These are phyloP conservation scores for Agrotis ipsilon DNA, from an alignment of 2,888 invertebrate species.

Conservation along the genomic window DNA sequence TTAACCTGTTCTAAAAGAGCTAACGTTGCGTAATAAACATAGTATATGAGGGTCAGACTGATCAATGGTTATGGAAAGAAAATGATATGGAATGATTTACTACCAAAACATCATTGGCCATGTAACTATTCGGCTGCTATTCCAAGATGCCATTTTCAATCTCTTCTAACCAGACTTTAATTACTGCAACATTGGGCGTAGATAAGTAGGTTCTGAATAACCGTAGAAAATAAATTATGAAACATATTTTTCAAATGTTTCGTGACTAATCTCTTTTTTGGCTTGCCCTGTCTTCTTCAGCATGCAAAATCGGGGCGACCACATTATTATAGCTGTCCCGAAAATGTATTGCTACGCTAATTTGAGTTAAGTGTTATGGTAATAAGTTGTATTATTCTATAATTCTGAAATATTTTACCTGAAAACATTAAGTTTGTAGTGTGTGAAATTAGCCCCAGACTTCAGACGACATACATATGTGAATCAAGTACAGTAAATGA, in stretches of 20 bases:
- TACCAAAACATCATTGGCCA: constrained; percentile 59
- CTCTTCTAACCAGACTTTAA: neutral
- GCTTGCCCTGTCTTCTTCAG: constrained; percentile 63
- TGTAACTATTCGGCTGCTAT: constrained; percentile 57
- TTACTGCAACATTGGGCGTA: constrained; percentile 12
- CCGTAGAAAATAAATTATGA: constrained; percentile 36
- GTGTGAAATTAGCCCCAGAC: constrained; percentile 70
- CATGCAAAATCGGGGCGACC: constrained; percentile 55
- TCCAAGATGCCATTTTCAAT: constrained; percentile 6
- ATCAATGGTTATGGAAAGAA: constrained; percentile 62
- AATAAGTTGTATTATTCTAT: constrained; percentile 9
- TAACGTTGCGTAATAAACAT: constrained; percentile 80
- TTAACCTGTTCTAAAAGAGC: constrained; percentile 70
- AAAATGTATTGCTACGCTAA: constrained; percentile 45
- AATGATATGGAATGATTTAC: constrained; percentile 59
- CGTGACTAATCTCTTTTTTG: constrained; percentile 69
- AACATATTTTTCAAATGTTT: constrained; percentile 62
- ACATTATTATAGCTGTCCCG: constrained; percentile 33
- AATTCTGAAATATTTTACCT: constrained; percentile 2
- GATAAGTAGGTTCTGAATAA: constrained; percentile 7
- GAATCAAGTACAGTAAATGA: constrained; percentile 69
- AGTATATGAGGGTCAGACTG: constrained; percentile 67
- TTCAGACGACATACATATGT: constrained; percentile 65
- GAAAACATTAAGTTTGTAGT: constrained; percentile 46
- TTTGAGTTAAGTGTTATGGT: constrained; percentile 28